A percentile compares a stretch with the other conserved stretches of the same genome.
Conservation (phyloP, 2,113 vertebrate species). For the Microtus oregoni region DNA sequence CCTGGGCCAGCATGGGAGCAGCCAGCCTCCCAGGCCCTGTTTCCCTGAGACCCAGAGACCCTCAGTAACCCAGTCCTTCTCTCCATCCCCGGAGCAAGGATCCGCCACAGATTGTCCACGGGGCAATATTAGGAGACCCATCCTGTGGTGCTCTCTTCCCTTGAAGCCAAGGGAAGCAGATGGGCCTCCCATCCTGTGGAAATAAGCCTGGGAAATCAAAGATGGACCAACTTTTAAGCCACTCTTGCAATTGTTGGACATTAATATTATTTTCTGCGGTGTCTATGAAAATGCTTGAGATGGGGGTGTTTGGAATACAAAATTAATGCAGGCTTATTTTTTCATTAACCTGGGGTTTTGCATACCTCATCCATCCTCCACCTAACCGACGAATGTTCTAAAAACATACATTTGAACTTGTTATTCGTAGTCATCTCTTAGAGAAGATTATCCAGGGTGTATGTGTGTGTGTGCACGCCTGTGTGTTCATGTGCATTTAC, state of each 20-base stretch:
- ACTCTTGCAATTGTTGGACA: neutral
- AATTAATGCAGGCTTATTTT: neutral
- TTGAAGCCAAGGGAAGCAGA: slow-evolving; percentile 60
- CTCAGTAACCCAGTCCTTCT: neutral
- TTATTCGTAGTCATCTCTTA: neutral
- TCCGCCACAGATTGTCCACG: neutral
- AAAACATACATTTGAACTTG: neutral
- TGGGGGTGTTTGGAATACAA: neutral
- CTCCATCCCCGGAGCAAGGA: neutral
- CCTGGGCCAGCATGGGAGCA: neutral
- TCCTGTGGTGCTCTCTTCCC: neutral
- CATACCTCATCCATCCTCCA: neutral
- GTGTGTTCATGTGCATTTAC: neutral
- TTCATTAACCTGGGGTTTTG: neutral
- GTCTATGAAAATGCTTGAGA: neutral
- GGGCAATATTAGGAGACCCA: neutral
- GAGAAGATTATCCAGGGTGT: too few relatives aligned
- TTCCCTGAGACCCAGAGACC: neutral
- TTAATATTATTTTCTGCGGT: neutral
- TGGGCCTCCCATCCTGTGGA: neutral
- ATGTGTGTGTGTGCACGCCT: too few relatives aligned
- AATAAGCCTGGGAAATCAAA: slow-evolving; percentile 20
- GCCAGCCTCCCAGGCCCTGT: neutral
- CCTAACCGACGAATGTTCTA: neutral
- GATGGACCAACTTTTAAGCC: slow-evolving; percentile 18